phyloP scores from a whole-genome alignment of 2,888 invertebrate species.

The Perizoma flavofasciatum region DNA sequence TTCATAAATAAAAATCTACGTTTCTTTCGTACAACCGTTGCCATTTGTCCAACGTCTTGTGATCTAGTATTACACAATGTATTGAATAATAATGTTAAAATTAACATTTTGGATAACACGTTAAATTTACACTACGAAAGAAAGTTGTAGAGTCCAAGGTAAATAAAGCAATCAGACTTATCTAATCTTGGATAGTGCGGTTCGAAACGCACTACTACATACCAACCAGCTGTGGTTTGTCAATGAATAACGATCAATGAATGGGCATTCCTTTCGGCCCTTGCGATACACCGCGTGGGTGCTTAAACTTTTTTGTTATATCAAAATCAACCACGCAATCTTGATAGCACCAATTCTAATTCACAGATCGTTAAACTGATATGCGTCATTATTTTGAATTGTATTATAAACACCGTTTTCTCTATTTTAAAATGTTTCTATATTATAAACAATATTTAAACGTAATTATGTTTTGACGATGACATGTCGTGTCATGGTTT shows the following conservation, averaged over 20 bases:
- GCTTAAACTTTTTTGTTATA: conserved; percentile 34
- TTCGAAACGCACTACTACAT: conserved; percentile 39
- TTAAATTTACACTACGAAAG: conserved; percentile 20
- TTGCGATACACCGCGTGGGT: conserved; percentile 48
- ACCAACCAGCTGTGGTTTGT: conserved; percentile 52
- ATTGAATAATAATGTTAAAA: conserved; percentile 7
- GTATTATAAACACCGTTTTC: conserved; percentile 29
- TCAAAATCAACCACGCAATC: conserved; percentile 32
- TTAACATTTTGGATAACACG: conserved; percentile 8
- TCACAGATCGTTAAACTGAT: conserved; percentile 28
- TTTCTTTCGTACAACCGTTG: conserved; percentile 6
- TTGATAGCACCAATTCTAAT: conserved; percentile 33
- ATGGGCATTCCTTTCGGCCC: conserved; percentile 50
- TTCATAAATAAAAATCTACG: conserved; percentile 33
- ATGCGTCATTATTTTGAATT: conserved; percentile 28
- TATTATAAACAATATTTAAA: conserved; percentile 36
- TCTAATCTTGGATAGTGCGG: conserved; percentile 40
- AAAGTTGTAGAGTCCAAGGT: conserved; percentile 27
- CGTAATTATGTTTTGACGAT: conserved; percentile 51
- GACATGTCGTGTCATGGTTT: conserved; percentile 50
- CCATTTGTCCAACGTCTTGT: not conserved
- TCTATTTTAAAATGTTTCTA: conserved; percentile 31
- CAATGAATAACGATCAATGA: conserved; percentile 58
- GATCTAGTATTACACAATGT: not conserved
- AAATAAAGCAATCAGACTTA: conserved; percentile 41